Evolutionary conservation across 2,888 invertebrate species (phyloP).

Genomic region (Ectemnius cavifrons): DNA sequence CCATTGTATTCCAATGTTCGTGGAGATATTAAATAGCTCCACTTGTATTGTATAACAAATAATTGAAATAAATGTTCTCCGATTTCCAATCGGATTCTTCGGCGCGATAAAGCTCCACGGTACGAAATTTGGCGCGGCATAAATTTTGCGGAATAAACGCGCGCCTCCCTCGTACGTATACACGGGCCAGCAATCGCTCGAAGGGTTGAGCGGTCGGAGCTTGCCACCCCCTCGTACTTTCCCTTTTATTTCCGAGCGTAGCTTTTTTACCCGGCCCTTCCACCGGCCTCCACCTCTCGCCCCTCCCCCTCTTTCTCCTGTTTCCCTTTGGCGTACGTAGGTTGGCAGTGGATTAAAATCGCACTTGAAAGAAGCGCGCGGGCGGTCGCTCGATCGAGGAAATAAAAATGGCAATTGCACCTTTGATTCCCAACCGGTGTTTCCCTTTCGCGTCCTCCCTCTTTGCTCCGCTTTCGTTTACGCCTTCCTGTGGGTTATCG

Average conservation of each 20-base stretch:
- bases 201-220: slow-evolving; percentile 9
- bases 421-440: slow-evolving; percentile 68
- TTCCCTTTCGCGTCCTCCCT: slow-evolving; percentile 38
- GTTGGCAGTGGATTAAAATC: slow-evolving; percentile 50
- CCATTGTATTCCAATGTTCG: too few relatives aligned
- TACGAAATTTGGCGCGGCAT: slow-evolving; percentile 12
- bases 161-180: neutral
- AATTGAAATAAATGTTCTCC: too few relatives aligned
- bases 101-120: slow-evolving; percentile 12
- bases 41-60: too few relatives aligned
- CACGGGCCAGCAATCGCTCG: neutral
- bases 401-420: slow-evolving; percentile 74
- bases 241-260: slow-evolving; percentile 13
- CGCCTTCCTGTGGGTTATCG: too few relatives aligned
- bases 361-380: slow-evolving; percentile 38
- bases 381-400: slow-evolving; percentile 53
- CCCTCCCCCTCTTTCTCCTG: slow-evolving; percentile 15
- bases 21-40: too few relatives aligned
- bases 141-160: slow-evolving; percentile 20
- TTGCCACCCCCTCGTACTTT: slow-evolving; percentile 25
- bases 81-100: too few relatives aligned
- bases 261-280: slow-evolving; percentile 10
- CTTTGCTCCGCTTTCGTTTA: slow-evolving; percentile 12
- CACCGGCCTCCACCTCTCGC: neutral
- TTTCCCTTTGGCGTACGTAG: neutral